Evolutionary conservation across 1,140 invertebrate genomes (phyloP).

Genomic region (Calliphora vicina): DNA sequence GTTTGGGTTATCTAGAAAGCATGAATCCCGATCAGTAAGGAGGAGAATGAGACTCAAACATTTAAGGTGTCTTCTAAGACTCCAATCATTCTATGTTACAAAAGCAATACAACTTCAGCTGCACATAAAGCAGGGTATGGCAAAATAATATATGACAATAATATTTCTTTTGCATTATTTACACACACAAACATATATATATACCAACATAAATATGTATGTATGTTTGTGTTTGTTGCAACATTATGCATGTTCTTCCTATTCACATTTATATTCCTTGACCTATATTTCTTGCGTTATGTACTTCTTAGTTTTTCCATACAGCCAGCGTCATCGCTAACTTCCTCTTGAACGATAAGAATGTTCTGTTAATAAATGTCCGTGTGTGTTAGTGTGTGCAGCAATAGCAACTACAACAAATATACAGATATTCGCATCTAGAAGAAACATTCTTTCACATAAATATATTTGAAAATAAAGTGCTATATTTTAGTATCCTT

Average conservation of each 20-base stretch:
- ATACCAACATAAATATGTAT: neutral
- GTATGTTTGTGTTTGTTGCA: too few species aligned
- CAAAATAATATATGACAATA: too few species aligned
- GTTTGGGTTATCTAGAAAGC: too few species aligned
- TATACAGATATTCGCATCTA: neutral
- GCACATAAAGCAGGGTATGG: too few species aligned
- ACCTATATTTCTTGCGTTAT: neutral
- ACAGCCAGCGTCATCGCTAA: too few species aligned
- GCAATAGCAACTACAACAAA: neutral
- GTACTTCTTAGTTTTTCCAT: neutral
- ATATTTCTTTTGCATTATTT: neutral
- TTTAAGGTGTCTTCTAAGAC: too few species aligned
- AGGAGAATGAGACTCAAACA: too few species aligned
- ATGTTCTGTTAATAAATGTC: neutral
- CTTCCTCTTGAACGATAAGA: neutral
- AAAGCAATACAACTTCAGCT: too few species aligned
- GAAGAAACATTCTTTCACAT: neutral
- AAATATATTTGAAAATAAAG: neutral
- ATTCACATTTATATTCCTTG: conserved; percentile 1
- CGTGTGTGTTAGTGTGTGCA: neutral
- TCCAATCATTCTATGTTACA: too few species aligned
- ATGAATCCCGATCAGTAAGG: too few species aligned
- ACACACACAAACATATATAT: neutral
- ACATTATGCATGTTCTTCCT: neutral
- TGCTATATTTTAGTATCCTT: neutral